These are phyloP conservation scores for Sebastes fasciatus DNA, from an alignment of 2,113 vertebrate genomes.

Conservation along the genomic window DNA sequence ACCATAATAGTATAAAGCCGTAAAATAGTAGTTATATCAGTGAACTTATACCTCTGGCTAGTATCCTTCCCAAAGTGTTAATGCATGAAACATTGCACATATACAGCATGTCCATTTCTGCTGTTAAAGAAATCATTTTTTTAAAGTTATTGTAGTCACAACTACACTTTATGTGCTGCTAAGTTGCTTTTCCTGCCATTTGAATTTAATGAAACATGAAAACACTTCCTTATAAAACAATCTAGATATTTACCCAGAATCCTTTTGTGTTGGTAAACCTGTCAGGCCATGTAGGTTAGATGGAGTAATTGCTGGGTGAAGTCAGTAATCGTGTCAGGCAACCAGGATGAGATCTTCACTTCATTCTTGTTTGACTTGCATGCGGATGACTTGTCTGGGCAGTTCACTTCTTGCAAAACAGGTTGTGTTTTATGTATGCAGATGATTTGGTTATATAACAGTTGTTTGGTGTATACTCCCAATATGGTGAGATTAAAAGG, in stretches of 20 bases:
- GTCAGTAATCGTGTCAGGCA: neutral
- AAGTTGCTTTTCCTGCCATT: neutral
- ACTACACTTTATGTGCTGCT: neutral
- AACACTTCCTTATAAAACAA: neutral
- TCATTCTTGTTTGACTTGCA: constrained; percentile 9
- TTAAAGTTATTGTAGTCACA: neutral
- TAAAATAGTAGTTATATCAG: neutral
- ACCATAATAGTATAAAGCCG: neutral
- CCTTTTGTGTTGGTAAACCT: neutral
- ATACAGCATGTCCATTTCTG: neutral
- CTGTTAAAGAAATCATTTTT: neutral
- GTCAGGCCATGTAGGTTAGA: neutral
- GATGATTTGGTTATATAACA: constrained; percentile 7
- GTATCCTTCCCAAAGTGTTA: neutral
- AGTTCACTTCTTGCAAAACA: constrained; percentile 45
- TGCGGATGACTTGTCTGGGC: constrained; percentile 39
- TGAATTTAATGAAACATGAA: neutral
- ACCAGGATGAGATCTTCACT: constrained; percentile 12
- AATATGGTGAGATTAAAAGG: neutral
- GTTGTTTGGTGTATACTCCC: neutral
- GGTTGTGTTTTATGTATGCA: constrained; percentile 25
- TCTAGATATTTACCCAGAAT: neutral
- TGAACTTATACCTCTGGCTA: neutral
- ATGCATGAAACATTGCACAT: neutral
- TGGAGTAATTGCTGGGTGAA: neutral